These are phyloP conservation scores for Noctua pronuba DNA, from an alignment of 2,888 invertebrate species.

Conservation along the genomic window DNA sequence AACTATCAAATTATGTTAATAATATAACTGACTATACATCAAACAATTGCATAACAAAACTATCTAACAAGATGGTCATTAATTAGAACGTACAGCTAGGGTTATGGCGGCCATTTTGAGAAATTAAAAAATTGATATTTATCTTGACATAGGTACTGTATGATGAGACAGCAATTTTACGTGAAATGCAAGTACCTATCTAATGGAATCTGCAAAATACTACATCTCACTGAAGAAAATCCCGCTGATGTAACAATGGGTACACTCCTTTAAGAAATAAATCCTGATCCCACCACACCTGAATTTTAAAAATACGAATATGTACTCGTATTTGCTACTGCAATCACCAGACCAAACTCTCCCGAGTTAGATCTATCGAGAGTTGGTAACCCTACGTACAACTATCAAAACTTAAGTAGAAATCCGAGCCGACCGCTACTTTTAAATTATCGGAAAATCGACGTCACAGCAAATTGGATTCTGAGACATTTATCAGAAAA, in stretches of 20 bases:
- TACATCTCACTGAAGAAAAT: background rate
- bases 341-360: too few species aligned
- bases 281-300: background rate
- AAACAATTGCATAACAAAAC: slow-evolving; percentile 65
- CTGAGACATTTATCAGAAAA: slow-evolving; percentile 75
- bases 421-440: slow-evolving; percentile 66
- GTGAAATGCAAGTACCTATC: background rate
- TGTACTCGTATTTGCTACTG: background rate
- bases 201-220: too few species aligned
- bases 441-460: slow-evolving; percentile 75
- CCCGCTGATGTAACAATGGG: background rate
- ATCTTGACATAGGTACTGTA: background rate
- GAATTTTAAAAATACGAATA: background rate
- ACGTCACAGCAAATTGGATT: slow-evolving; percentile 79
- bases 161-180: background rate
- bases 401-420: slow-evolving; percentile 64
- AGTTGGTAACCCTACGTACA: slow-evolving; percentile 18
- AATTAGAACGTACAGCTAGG: slow-evolving; percentile 50
- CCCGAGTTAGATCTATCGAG: too few species aligned
- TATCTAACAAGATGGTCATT: slow-evolving; percentile 53
- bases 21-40: slow-evolving; percentile 53
- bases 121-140: background rate
- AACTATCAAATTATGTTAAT: slow-evolving; percentile 69
- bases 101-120: background rate
- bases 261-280: background rate